Conservation (phyloP, 1,140 invertebrate genomes). For the Stegodyphus mimosarum region DNA sequence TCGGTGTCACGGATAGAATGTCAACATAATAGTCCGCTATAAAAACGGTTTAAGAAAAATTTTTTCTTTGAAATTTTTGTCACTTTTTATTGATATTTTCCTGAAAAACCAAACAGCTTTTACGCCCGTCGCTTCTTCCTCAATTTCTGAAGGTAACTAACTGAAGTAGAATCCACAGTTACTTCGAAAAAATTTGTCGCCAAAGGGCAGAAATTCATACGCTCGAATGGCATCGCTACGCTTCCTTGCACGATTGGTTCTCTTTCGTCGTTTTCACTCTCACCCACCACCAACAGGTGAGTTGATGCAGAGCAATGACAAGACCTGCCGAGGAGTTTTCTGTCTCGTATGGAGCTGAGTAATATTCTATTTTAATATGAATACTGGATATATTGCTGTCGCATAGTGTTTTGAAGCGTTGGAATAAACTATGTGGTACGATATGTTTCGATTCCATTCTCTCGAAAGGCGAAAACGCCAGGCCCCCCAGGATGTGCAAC, state of each 20-base stretch:
- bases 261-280: constrained; percentile 47
- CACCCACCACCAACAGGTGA: not conserved
- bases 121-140: not conserved
- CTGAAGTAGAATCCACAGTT: not conserved
- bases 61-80: not conserved
- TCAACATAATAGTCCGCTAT: constrained; percentile 5
- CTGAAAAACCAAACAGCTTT: too few species aligned
- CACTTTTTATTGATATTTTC: not conserved
- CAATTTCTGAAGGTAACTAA: not conserved
- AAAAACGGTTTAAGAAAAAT: not conserved
- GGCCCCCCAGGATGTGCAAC: not conserved
- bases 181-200: constrained; percentile 36
- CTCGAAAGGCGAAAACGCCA: constrained; percentile 39
- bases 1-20: constrained; percentile 19
- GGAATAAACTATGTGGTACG: constrained; percentile 3
- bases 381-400: not conserved
- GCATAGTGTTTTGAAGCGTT: too few species aligned
- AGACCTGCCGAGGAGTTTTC: not conserved
- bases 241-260: constrained; percentile 6
- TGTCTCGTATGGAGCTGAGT: not conserved
- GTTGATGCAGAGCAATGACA: not conserved
- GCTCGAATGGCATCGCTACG: constrained; percentile 30
- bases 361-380: not conserved
- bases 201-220: constrained; percentile 46
- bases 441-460: constrained; percentile 32